A percentile compares a stretch with the other conserved stretches of the same genome.
Conservation (phyloP, 2,113 vertebrate genomes). For the Carassius gibelio region DNA sequence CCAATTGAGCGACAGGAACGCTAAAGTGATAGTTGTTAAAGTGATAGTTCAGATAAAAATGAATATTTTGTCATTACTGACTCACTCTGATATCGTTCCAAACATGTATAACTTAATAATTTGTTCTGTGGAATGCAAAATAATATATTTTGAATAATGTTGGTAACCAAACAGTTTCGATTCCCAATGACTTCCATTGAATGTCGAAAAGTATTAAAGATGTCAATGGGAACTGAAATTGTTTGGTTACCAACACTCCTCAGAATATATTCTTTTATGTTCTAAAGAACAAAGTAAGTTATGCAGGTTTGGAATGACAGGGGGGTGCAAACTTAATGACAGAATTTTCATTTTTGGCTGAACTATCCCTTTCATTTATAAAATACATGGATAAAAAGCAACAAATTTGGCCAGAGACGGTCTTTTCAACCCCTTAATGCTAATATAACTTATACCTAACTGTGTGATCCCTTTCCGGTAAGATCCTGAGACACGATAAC, state of each 20-base stretch:
- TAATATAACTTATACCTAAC: conserved; percentile 82
- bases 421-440: background rate
- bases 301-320: background rate
- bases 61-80: background rate
- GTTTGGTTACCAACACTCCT: background rate
- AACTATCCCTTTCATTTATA: background rate
- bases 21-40: background rate
- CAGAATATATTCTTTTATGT: background rate
- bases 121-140: background rate
- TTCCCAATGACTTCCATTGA: too few species aligned
- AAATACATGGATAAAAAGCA: background rate
- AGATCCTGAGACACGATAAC: conserved; percentile 85
- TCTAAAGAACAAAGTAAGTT: background rate
- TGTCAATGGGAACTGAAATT: background rate
- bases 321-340: too few species aligned
- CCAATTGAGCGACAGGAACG: too few species aligned
- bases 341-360: background rate
- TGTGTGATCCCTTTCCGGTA: conserved; percentile 87
- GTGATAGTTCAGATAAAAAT: background rate
- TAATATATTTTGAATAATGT: background rate
- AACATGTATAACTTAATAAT: background rate
- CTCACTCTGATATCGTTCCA: background rate
- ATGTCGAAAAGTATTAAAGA: background rate
- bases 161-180: background rate
- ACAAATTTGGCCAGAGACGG: background rate